Conservation (phyloP, 2,113 vertebrate genomes). For the Australoheros scitulus region DNA sequence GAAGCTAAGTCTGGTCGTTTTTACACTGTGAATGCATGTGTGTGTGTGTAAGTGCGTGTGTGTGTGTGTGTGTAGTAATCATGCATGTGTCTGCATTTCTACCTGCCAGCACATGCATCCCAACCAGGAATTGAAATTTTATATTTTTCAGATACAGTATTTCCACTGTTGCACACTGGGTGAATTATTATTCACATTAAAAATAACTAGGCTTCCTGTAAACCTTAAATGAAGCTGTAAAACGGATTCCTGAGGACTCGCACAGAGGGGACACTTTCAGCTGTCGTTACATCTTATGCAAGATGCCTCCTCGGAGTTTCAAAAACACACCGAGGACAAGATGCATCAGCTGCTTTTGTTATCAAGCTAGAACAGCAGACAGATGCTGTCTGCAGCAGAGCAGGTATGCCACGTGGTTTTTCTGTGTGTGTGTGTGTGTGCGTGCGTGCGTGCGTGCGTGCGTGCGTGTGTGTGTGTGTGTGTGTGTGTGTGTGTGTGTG, state of each 20-base stretch:
- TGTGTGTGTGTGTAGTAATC: background rate
- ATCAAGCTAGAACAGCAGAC: slow-evolving; percentile 33
- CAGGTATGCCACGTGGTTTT: slow-evolving; percentile 34
- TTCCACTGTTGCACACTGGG: slow-evolving; percentile 64
- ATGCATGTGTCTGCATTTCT: slow-evolving; percentile 24
- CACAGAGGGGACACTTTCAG: slow-evolving; percentile 47
- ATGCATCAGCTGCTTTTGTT: slow-evolving; percentile 37
- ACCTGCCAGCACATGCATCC: slow-evolving; percentile 25
- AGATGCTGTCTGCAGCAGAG: background rate
- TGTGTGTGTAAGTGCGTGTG: background rate
- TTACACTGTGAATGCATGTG: background rate
- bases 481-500: background rate
- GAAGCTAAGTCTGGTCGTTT: slow-evolving; percentile 17
- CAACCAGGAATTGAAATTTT: slow-evolving; percentile 46
- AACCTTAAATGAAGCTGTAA: slow-evolving; percentile 65
- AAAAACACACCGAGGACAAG: slow-evolving; percentile 13
- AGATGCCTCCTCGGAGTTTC: slow-evolving; percentile 38
- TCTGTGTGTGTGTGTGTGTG: slow-evolving; percentile 15
- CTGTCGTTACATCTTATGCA: slow-evolving; percentile 31
- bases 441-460: slow-evolving; percentile 10
- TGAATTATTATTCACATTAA: slow-evolving; percentile 69
- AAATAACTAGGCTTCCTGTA: slow-evolving; percentile 66
- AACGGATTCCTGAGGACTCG: slow-evolving; percentile 42
- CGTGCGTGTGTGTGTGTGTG: slow-evolving; percentile 2
- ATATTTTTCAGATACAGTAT: slow-evolving; percentile 57